Base-by-base conservation (phyloP, 2,113 vertebrate genomes). In the Galeopterus variegatus region DNA sequence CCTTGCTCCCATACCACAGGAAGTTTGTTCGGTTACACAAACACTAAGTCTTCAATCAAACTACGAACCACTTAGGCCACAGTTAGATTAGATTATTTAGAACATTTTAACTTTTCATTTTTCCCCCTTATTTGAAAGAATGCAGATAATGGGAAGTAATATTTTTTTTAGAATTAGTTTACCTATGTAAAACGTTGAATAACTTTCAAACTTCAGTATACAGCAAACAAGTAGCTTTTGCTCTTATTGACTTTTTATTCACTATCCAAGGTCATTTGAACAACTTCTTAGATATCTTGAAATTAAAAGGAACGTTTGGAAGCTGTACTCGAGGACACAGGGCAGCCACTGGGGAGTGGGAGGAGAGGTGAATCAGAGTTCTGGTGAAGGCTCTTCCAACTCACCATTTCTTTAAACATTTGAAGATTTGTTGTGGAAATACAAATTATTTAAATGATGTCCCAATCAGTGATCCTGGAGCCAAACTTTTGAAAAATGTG, bases 361-460 rank as follows among this genome's bases (percentile, higher is more conserved):
- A 45, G 21, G 17, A 50, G 58, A 45, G 31, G 58, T 73, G n/a
- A 85, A 36, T 91, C 85, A 82, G 52, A 87, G n/a, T 65, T 70
- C 93, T 75, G 56, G 45, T 93, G 23, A 80, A 1, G 23, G 11
- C 24, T 82, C 36, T 93, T 69, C 62, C 41, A 19, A 86, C 12
- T 48, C 52, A 86, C 5, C 58, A 65, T 83, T 83, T 86, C 69
- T 88, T 92, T 81, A 64, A 72, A 96, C 48, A 73, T 81, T 64
- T 60, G 56, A 81, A 89, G 23, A 52, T 70, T 31, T 90, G 64
- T 90, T 92, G 26, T 3, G 9, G 45, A 89, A 72, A 60, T 3
- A 76, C 9, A 58, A 90, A 97, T 88, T 93, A 94, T 84, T 76
- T 72, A 76, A 52, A 48, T 36, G 7, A 88, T 76, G 58, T 84